phyloP scores from a whole-genome alignment of 2,888 invertebrate species.

The Rhingia rostrata region DNA sequence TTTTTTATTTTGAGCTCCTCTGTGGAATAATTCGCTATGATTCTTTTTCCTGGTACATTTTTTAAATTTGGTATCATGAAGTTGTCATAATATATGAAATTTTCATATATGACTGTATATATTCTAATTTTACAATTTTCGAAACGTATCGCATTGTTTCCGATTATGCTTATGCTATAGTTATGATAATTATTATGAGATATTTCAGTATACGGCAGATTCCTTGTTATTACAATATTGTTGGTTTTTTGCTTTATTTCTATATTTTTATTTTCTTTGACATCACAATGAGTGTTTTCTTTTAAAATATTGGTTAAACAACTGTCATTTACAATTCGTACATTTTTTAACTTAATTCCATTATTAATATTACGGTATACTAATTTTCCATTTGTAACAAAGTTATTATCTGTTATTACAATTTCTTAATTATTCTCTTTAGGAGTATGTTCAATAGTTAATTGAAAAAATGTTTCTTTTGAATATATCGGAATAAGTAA shows the following conservation, averaged over 20 bases:
- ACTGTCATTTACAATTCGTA: conserved; percentile 26
- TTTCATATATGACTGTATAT: conserved; percentile 1
- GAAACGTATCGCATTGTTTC: conserved; percentile 6
- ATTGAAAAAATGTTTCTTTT: conserved; percentile 19
- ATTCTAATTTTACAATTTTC: conserved; percentile 19
- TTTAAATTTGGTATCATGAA: conserved; percentile 22
- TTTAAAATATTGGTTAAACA: conserved; percentile 33
- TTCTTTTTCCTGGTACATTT: background rate
- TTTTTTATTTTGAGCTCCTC: no score
- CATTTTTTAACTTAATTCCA: conserved; percentile 16
- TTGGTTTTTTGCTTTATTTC: background rate
- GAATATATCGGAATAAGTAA: conserved; percentile 15
- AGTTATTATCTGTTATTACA: conserved; percentile 7
- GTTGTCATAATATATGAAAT: background rate
- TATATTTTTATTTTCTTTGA: background rate
- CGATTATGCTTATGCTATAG: conserved; percentile 1
- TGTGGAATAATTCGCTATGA: no score
- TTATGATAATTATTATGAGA: conserved; percentile 8
- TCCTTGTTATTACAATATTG: background rate
- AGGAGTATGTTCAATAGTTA: conserved; percentile 44
- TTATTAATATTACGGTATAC: conserved; percentile 4
- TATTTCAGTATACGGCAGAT: background rate
- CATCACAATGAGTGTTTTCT: conserved; percentile 26
- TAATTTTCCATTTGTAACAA: conserved; percentile 24
- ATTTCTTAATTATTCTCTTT: conserved; percentile 43